Conservation (phyloP, 1,140 invertebrate genomes). For the Ceratina australensis region DNA sequence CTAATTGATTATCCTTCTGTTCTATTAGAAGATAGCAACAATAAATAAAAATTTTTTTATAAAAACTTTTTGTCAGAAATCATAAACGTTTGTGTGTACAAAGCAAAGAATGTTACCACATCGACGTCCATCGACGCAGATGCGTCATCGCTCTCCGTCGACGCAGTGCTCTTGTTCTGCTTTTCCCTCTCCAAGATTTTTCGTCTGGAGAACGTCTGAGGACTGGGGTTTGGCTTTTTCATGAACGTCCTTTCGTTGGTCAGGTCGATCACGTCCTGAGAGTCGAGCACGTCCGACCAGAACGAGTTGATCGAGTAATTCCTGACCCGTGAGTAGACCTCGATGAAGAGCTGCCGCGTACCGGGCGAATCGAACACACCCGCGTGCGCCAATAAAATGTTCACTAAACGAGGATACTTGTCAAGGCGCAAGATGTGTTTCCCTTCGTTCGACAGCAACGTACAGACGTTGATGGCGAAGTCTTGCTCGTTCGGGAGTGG, state of each 20-base stretch:
- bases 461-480: constrained; percentile 98
- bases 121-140: constrained; percentile 64
- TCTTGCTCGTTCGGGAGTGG: constrained; percentile 99
- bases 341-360: constrained; percentile 86
- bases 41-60: too few relatives aligned
- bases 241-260: constrained; percentile 84
- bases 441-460: constrained; percentile 95
- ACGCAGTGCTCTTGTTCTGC: constrained; percentile 47
- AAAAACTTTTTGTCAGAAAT: too few relatives aligned
- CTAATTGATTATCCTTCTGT: neutral
- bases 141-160: constrained; percentile 46
- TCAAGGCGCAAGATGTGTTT: constrained; percentile 91
- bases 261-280: constrained; percentile 84
- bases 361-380: constrained; percentile 90
- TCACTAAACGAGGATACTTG: constrained; percentile 91
- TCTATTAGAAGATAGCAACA: too few relatives aligned
- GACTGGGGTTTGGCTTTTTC: constrained; percentile 70
- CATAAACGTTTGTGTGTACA: too few relatives aligned
- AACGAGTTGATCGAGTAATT: constrained; percentile 87
- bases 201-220: constrained; percentile 72
- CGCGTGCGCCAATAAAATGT: constrained; percentile 94
- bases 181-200: constrained; percentile 70
- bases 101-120: constrained; percentile 38
- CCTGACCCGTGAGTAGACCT: constrained; percentile 86
- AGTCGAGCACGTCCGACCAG: constrained; percentile 86